These are phyloP conservation scores for Lophotis ruficrista DNA, from an alignment of 2,113 vertebrate genomes.

Conservation along the genomic window DNA sequence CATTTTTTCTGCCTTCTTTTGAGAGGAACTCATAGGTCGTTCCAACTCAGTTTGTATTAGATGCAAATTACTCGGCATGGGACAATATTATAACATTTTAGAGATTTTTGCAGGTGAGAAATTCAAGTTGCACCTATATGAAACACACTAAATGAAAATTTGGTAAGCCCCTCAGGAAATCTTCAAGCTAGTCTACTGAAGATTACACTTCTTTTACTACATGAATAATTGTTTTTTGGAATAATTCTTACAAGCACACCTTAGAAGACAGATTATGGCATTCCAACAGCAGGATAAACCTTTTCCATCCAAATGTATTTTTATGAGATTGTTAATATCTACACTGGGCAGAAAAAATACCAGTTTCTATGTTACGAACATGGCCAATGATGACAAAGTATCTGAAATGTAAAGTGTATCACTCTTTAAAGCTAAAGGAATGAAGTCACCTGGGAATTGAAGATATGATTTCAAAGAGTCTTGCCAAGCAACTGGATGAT, in stretches of 20 bases:
- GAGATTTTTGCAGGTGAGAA: not conserved
- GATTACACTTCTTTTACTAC: not conserved
- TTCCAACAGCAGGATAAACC: not conserved
- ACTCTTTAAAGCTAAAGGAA: not conserved
- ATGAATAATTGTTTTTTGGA: not conserved
- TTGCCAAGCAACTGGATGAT: not conserved
- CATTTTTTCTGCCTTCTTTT: not conserved
- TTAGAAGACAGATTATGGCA: not conserved
- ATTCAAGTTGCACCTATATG: not conserved
- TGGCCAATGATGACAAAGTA: not conserved
- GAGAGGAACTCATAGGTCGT: not conserved
- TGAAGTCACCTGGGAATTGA: not conserved
- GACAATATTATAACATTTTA: not conserved
- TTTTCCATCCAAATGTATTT: not conserved
- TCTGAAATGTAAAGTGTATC: not conserved
- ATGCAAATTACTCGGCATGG: not conserved
- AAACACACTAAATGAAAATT: not conserved
- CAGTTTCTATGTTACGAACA: not conserved
- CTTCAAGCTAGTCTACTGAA: not conserved
- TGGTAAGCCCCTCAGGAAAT: not conserved
- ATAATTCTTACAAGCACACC: not conserved
- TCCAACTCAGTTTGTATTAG: not conserved
- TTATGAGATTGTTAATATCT: not conserved
- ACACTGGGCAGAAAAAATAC: not conserved
- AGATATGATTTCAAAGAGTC: not conserved